Conservation (phyloP, 1,140 invertebrate genomes). For the Brachionus manjavacas region DNA sequence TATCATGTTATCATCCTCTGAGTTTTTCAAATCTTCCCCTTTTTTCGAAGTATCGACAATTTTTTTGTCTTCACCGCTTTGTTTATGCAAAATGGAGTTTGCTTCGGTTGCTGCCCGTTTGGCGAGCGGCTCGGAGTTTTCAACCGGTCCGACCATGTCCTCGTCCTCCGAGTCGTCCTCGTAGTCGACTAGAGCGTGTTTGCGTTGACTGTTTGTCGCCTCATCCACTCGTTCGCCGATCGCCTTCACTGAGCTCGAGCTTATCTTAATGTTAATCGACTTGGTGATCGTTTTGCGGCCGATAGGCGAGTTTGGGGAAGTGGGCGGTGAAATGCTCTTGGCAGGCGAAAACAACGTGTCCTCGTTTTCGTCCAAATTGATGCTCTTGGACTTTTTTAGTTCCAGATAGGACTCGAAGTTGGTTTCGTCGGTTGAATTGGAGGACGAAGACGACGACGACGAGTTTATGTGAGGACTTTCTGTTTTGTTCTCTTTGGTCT, state of each 20-base stretch:
- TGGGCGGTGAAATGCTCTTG: neutral
- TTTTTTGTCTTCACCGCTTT: neutral
- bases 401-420: constrained; percentile 12
- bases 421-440: neutral
- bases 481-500: neutral
- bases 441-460: neutral
- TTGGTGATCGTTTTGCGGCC: neutral
- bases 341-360: constrained; percentile 20
- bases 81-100: neutral
- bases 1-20: neutral
- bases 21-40: neutral
- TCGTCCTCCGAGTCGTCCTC: constrained; percentile 15
- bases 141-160: neutral
- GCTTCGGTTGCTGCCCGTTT: neutral
- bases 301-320: neutral
- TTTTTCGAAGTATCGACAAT: neutral
- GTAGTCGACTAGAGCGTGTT: constrained; percentile 27
- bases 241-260: neutral
- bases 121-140: neutral
- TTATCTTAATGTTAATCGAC: constrained; percentile 16
- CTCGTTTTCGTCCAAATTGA: constrained; percentile 12
- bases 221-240: neutral
- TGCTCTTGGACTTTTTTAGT: neutral
- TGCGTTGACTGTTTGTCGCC: neutral
- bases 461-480: neutral